phyloP scores from a whole-genome alignment of 1,140 invertebrate species.

The Linepithema humile region DNA sequence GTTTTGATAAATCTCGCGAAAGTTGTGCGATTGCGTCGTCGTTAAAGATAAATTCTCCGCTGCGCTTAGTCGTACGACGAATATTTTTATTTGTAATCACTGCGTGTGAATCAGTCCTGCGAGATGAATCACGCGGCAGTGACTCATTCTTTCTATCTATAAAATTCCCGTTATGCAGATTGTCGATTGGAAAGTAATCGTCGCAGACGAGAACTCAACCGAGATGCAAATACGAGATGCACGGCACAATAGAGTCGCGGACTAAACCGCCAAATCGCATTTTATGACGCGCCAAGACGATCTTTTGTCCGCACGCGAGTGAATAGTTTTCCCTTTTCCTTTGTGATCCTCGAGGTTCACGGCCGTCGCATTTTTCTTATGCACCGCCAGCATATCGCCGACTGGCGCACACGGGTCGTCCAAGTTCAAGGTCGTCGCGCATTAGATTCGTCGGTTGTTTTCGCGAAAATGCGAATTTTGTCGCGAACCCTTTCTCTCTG shows the following conservation, averaged over 20 bases:
- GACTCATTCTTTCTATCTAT: conserved; percentile 21
- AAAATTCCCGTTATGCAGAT: too few species aligned
- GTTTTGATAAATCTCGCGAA: not conserved
- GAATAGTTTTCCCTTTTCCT: not conserved
- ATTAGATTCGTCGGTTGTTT: not conserved
- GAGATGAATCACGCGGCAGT: conserved; percentile 15
- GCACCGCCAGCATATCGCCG: not conserved
- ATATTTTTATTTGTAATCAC: conserved; percentile 37
- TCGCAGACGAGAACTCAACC: not conserved
- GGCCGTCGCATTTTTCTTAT: conserved; percentile 1
- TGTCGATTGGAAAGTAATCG: conserved; percentile 5
- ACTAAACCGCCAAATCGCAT: conserved; percentile 32
- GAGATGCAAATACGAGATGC: not conserved
- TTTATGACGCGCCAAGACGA: conserved; percentile 19
- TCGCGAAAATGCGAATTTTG: conserved; percentile 18
- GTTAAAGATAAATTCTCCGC: not conserved
- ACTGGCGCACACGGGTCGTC: conserved; percentile 42
- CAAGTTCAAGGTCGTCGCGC: conserved; percentile 60
- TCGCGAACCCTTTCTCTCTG: conserved; percentile 4
- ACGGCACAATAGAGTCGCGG: not conserved
- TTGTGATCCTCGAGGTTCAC: conserved; percentile 1
- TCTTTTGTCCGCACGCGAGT: conserved; percentile 31
- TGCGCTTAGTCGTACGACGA: too few species aligned
- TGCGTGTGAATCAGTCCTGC: not conserved
- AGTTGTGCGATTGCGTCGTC: not conserved